phyloP scores from a whole-genome alignment of 2,113 vertebrate genomes.

The Cryptomyrus ogoouensis region DNA sequence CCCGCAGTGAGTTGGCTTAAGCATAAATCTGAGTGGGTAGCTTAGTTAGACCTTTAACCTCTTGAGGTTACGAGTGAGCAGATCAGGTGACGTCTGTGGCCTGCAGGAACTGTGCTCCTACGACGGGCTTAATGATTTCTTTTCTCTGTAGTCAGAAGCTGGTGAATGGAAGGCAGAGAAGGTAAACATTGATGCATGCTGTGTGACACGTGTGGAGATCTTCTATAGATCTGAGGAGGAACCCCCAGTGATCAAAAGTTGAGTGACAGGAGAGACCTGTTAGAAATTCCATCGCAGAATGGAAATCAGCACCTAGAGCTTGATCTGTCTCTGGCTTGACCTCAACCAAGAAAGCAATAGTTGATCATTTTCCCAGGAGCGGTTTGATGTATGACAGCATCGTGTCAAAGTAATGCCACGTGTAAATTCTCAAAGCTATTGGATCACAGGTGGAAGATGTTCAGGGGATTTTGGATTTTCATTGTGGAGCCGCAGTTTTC shows the following conservation, averaged over 20 bases:
- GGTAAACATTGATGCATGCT: conserved; percentile 26
- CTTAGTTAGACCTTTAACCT: conserved; percentile 5
- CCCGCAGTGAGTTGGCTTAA: neutral
- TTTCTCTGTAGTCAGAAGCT: conserved; percentile 25
- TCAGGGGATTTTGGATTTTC: neutral
- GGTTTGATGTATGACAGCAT: neutral
- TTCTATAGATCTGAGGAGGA: conserved; percentile 25
- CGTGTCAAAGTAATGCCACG: neutral
- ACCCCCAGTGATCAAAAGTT: neutral
- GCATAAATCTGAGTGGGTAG: neutral
- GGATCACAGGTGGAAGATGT: neutral
- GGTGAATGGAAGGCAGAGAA: conserved; percentile 37
- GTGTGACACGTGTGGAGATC: conserved; percentile 24
- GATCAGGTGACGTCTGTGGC: conserved; percentile 3
- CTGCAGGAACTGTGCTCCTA: neutral
- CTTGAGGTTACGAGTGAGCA: neutral
- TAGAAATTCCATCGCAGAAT: neutral
- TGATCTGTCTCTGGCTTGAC: neutral
- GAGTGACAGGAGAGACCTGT: neutral
- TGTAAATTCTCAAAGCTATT: neutral
- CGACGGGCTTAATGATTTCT: conserved; percentile 21
- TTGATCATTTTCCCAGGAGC: neutral
- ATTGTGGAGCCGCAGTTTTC: neutral
- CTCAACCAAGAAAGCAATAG: neutral
- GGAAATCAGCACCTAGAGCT: neutral